phyloP scores from a whole-genome alignment of 2,113 vertebrate species.

The Lepus americanus region DNA sequence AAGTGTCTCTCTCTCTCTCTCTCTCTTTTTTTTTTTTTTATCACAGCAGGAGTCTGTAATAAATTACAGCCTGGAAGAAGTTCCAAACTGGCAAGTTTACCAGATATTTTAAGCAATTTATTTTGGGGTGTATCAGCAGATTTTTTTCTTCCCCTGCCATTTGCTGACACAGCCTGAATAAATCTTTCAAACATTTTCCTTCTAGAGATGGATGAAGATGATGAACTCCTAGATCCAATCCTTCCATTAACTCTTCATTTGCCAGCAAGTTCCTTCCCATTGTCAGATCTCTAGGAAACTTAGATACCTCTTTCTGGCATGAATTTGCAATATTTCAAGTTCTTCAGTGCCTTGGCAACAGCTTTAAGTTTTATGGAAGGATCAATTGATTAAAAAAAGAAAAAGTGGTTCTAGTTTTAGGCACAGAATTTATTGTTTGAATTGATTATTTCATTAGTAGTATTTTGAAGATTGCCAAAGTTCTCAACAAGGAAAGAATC shows the following conservation, averaged over 20 bases:
- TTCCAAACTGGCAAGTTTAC: slow-evolving; percentile 80
- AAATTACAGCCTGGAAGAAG: slow-evolving; percentile 79
- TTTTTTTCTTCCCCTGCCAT: slow-evolving; percentile 79
- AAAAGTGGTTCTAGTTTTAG: slow-evolving; percentile 46
- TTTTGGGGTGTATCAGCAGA: slow-evolving; percentile 81
- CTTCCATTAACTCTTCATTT: slow-evolving; percentile 73
- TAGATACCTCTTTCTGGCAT: background rate
- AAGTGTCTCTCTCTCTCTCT: slow-evolving; percentile 8
- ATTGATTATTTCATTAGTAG: slow-evolving; percentile 58
- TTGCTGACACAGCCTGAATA: slow-evolving; percentile 83
- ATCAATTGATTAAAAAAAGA: background rate
- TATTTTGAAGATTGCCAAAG: slow-evolving; percentile 64
- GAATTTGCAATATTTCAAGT: slow-evolving; percentile 46
- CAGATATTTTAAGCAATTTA: slow-evolving; percentile 83
- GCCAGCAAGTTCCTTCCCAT: slow-evolving; percentile 24
- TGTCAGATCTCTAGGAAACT: slow-evolving; percentile 3
- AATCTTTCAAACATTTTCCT: slow-evolving; percentile 78
- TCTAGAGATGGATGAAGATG: slow-evolving; percentile 73
- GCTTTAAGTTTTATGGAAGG: slow-evolving; percentile 66
- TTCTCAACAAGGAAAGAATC: slow-evolving; percentile 25
- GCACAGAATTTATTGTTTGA: slow-evolving; percentile 47
- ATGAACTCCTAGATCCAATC: slow-evolving; percentile 58
- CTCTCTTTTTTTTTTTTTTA: slow-evolving; percentile 20
- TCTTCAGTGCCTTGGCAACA: slow-evolving; percentile 27
- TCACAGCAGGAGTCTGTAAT: slow-evolving; percentile 75